phyloP scores from a whole-genome alignment of 1,140 invertebrate species.

The Oreohelix idahoensis region DNA sequence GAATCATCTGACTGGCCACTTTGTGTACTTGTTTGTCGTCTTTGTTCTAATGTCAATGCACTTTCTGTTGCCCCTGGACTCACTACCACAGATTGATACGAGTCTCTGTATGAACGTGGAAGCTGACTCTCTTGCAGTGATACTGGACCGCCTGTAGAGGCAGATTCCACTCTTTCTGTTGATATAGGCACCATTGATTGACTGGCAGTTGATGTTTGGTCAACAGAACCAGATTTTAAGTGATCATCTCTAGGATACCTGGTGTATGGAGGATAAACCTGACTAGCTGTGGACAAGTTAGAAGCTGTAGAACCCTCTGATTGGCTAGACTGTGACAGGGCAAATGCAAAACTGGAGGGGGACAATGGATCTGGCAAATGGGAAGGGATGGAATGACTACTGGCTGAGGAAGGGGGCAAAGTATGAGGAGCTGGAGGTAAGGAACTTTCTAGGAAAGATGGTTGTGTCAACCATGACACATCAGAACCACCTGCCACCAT shows the following conservation, averaged over 20 bases:
- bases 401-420: background rate
- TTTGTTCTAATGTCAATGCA: slow-evolving; percentile 31
- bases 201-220: slow-evolving; percentile 8
- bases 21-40: background rate
- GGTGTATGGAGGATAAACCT: background rate
- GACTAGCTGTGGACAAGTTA: slow-evolving; percentile 26
- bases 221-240: background rate
- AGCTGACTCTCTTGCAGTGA: slow-evolving; percentile 10
- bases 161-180: background rate
- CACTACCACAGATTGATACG: background rate
- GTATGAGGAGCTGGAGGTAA: background rate
- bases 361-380: slow-evolving; percentile 16
- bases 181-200: slow-evolving; percentile 23
- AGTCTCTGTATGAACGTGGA: slow-evolving; percentile 20
- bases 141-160: background rate
- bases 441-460: background rate
- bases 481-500: slow-evolving; percentile 12
- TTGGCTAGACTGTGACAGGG: slow-evolving; percentile 23
- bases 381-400: slow-evolving; percentile 27
- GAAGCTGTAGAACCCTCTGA: slow-evolving; percentile 18
- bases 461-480: slow-evolving; percentile 27
- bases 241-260: background rate
- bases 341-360: background rate
- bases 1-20: slow-evolving; percentile 10
- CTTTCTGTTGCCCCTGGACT: slow-evolving; percentile 2